Base-by-base conservation (phyloP, 1,140 invertebrate genomes). In the Homalodisca vitripennis region DNA sequence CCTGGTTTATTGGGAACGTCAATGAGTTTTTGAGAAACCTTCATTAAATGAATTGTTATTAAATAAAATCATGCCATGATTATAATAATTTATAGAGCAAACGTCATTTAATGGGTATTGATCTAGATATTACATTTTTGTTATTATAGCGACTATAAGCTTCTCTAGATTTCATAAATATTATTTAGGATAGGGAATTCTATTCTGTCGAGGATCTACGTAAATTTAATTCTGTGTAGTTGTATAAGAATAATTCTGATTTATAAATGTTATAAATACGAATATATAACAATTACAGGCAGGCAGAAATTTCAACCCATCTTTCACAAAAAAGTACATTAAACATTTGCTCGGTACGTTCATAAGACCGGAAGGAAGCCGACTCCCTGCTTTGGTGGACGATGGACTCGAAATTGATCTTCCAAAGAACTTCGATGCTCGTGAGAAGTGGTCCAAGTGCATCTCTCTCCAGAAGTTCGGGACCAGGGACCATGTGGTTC, bases 371-470 rank as follows among this genome's bases (percentile, higher is more conserved):
- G n/a, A 10, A 2, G 6, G 2, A 26, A 60, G 55, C 26, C 3
- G 2, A 30, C 55, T 30, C 29, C 55, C 55, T 6, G 3, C 24
- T 10, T 6, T 22, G 26, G 27, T 22, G 3, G 48, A 51, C 24
- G 24, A 73, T 76, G 2, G 78, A 79, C 0, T 79, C 3, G 55
- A 51, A 3, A 14, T 51, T 3, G 48, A 81, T 68, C 75, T 68
- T 92, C 92, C 0, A 84, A 70, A 87, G 22, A 82, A 85, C 70
- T 96, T 96, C 78, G 93, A 96, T 80, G 79, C 92, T 0, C 81
- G 93, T 30, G 79, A 83, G 67, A 82, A 92, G 68, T 97, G 94
- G 94, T 86, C 92, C 0, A 78, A 92, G 72, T 97, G 94, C 75
- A 88, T 89, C 0, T 91, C 92, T 0, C 85, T 93, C 71, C 81